Evolutionary conservation across 2,113 vertebrate genomes (phyloP).

Genomic region (Falco punctatus): DNA sequence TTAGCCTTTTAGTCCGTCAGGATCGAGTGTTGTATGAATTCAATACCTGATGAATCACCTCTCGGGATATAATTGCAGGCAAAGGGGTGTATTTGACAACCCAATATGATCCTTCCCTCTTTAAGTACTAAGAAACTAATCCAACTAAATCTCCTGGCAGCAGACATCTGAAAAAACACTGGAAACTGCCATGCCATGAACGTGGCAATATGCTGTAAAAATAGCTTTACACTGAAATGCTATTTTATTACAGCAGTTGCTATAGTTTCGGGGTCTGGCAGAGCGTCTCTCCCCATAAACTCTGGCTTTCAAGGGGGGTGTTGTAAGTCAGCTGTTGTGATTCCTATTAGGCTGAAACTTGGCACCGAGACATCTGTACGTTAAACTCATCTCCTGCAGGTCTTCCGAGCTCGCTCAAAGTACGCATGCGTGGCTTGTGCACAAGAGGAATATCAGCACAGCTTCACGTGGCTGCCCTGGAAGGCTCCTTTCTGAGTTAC

Average conservation of each 20-base stretch:
- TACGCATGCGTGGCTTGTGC: neutral
- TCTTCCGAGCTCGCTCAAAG: conserved; percentile 37
- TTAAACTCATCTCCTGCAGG: conserved; percentile 48
- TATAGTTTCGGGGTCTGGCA: conserved; percentile 62
- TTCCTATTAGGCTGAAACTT: conserved; percentile 57
- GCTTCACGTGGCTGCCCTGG: neutral
- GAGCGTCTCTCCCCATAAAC: conserved; percentile 2
- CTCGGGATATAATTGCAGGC: neutral
- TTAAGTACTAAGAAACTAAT: conserved; percentile 12
- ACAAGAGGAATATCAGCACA: neutral
- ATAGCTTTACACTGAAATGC: conserved; percentile 14
- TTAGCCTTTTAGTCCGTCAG: neutral
- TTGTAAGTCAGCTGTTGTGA: conserved; percentile 65
- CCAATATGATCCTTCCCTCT: neutral
- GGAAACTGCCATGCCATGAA: neutral
- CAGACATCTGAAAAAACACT: conserved; percentile 21
- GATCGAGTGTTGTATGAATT: neutral
- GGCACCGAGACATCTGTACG: neutral
- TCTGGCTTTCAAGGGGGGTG: neutral
- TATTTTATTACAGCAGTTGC: conserved; percentile 55
- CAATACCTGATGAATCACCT: conserved; percentile 38
- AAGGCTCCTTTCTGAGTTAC: neutral
- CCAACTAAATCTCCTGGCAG: conserved; percentile 42
- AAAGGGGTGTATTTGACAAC: neutral
- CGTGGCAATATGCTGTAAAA: conserved; percentile 1